Conservation (phyloP, 2,888 invertebrate genomes). For the Coenonympha arcania region DNA sequence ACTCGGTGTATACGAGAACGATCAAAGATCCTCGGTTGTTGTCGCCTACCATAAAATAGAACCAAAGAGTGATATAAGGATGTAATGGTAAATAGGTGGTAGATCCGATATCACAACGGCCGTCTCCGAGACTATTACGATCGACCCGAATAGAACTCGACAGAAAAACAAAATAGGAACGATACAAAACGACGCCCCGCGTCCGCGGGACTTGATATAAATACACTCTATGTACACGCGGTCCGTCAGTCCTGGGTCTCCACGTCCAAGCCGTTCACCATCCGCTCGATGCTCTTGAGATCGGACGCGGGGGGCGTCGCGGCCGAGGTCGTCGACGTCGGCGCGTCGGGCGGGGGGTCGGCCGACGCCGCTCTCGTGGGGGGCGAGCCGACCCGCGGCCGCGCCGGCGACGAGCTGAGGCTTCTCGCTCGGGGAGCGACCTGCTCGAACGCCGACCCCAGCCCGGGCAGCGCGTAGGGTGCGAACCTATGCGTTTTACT, state of each 20-base stretch:
- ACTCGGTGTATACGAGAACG: not conserved
- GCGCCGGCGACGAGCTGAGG: slow-evolving; percentile 76
- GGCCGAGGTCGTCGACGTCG: slow-evolving; percentile 50
- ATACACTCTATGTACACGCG: slow-evolving; percentile 68
- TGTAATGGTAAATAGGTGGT: not conserved
- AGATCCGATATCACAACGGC: not conserved
- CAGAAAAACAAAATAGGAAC: slow-evolving; percentile 73
- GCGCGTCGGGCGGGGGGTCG: slow-evolving; percentile 73
- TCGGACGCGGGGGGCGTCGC: slow-evolving; percentile 81
- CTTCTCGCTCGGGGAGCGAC: slow-evolving; percentile 84
- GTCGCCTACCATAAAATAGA: not conserved
- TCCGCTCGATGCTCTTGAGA: slow-evolving; percentile 96
- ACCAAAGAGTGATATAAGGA: not conserved
- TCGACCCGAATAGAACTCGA: slow-evolving; percentile 71
- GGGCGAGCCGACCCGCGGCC: slow-evolving; percentile 54
- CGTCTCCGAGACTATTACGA: slow-evolving; percentile 36
- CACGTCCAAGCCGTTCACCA: slow-evolving; percentile 96
- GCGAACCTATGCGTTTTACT: slow-evolving; percentile 85
- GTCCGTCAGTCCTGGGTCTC: slow-evolving; percentile 76
- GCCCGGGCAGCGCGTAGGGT: slow-evolving; percentile 87
- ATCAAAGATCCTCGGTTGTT: not conserved
- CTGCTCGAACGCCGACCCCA: slow-evolving; percentile 90
- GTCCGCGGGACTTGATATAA: slow-evolving; percentile 50
- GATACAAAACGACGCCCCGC: slow-evolving; percentile 65
- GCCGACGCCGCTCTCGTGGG: slow-evolving; percentile 69